Percentiles rank a stretch among this genome's conserved stretches.
phyloP scores from a whole-genome alignment of 2,888 invertebrate species.

The Temnothorax ravouxi region DNA sequence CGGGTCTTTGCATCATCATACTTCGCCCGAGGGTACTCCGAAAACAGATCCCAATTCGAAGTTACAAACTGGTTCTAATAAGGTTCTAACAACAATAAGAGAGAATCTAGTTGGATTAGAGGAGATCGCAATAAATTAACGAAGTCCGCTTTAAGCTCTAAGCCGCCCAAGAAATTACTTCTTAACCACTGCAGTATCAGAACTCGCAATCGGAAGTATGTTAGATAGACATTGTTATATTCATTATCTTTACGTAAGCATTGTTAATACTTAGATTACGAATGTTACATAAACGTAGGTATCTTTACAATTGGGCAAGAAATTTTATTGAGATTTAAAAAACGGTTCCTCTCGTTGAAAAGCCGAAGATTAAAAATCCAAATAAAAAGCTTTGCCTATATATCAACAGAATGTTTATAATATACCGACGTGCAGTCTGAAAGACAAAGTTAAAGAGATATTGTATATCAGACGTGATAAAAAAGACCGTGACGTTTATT shows the following conservation, averaged over 20 bases:
- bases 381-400: not conserved
- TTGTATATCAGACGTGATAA: not conserved
- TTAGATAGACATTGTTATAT: not conserved
- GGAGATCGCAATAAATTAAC: not conserved
- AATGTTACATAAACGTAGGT: not conserved
- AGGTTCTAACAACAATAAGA: not conserved
- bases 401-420: not conserved
- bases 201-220: not conserved
- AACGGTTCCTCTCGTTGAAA: not conserved
- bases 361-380: not conserved
- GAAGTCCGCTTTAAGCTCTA: not conserved
- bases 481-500: not conserved
- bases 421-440: not conserved
- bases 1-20: conserved; percentile 12
- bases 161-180: not conserved
- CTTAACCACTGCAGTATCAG: not conserved
- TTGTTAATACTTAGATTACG: not conserved
- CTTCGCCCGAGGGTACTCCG: not conserved
- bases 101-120: not conserved
- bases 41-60: not conserved
- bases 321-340: conserved; percentile 27
- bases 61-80: not conserved
- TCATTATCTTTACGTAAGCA: not conserved
- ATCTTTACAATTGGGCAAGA: not conserved
- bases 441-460: not conserved